Percentiles rank a stretch among this genome's conserved stretches.
Conservation (phyloP, 2,888 invertebrate genomes). For the Tortrix viridana region DNA sequence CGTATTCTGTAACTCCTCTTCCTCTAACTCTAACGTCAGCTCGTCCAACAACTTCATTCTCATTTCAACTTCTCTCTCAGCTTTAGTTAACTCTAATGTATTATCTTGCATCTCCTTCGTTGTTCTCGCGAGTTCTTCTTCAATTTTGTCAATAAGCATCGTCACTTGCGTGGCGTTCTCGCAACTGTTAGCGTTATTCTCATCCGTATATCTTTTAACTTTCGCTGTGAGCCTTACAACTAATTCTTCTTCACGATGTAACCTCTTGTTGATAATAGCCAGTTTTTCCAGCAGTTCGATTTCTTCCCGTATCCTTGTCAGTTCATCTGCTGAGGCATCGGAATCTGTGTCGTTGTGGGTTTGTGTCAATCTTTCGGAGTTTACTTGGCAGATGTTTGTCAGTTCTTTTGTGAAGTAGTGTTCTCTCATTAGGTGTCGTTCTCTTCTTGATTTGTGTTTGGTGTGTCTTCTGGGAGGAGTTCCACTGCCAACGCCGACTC, state of each 20-base stretch:
- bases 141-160: constrained; percentile 78
- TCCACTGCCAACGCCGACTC: constrained; percentile 87
- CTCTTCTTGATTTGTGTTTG: constrained; percentile 81
- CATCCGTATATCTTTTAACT: constrained; percentile 84
- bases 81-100: constrained; percentile 74
- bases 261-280: constrained; percentile 88
- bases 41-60: constrained; percentile 82
- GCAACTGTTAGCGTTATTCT: constrained; percentile 78
- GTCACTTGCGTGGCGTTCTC: constrained; percentile 77
- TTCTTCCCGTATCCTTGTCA: constrained; percentile 86
- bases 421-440: constrained; percentile 80
- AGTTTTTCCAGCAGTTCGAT: constrained; percentile 90
- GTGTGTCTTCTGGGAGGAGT: constrained; percentile 82
- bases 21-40: constrained; percentile 80
- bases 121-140: constrained; percentile 77
- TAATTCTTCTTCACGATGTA: constrained; percentile 89
- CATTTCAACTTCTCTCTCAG: constrained; percentile 80
- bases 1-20: constrained; percentile 78
- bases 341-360: constrained; percentile 78
- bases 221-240: constrained; percentile 87
- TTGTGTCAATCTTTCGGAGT: constrained; percentile 75
- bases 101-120: constrained; percentile 82
- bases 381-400: constrained; percentile 80
- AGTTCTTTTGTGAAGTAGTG: constrained; percentile 83
- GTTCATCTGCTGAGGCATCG: constrained; percentile 77